These are phyloP conservation scores for Siniperca knerii DNA, from an alignment of 2,113 vertebrate species.

Conservation along the genomic window DNA sequence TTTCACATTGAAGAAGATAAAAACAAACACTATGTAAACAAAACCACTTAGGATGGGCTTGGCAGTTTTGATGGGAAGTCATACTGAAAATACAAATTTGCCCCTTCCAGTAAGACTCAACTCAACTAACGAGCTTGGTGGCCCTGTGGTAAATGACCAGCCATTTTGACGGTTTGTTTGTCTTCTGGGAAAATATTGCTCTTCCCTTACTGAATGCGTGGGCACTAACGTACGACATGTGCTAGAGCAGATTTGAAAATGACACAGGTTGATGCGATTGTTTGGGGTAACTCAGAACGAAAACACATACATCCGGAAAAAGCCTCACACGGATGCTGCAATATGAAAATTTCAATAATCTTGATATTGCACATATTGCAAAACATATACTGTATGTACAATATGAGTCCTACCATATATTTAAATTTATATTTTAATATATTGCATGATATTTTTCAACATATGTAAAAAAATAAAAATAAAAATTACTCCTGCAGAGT, in stretches of 20 bases:
- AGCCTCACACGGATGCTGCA: not conserved
- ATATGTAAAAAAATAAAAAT: too few species aligned
- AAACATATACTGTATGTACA: not conserved
- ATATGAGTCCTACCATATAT: not conserved
- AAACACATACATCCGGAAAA: not conserved
- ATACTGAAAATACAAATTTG: conserved; percentile 8
- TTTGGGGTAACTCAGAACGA: conserved; percentile 9
- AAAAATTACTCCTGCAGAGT: not conserved
- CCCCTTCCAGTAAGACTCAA: conserved; percentile 44
- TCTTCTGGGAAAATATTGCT: conserved; percentile 46
- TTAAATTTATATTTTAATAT: not conserved
- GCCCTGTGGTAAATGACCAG: conserved; percentile 21
- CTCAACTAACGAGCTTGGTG: not conserved
- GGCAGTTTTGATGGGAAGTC: conserved; percentile 28
- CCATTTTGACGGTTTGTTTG: conserved; percentile 25
- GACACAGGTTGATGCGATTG: not conserved
- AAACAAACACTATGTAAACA: conserved; percentile 9
- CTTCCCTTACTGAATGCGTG: conserved; percentile 25
- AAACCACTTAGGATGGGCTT: not conserved
- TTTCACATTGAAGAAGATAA: conserved; percentile 2
- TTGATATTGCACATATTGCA: not conserved
- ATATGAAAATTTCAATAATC: not conserved
- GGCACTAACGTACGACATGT: conserved; percentile 13
- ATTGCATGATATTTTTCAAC: not conserved
- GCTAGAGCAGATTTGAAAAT: conserved; percentile 14